Base-by-base conservation (phyloP, 2,797 vertebrate genomes). In the Chaetophractus vellerosus region DNA sequence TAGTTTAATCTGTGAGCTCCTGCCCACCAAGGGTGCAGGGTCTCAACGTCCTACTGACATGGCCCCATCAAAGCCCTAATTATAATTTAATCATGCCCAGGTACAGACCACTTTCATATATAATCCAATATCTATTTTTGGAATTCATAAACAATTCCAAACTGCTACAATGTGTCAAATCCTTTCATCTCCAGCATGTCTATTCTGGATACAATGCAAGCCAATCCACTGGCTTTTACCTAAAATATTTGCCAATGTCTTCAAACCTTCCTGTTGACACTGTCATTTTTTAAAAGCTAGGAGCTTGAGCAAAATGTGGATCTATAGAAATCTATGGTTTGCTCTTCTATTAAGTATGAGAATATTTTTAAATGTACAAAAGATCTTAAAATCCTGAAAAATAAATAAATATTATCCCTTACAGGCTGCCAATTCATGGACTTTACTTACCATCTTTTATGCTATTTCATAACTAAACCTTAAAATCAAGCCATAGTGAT, bases 121-220 rank as follows among this genome's bases (percentile, higher is more conserved):
- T 38, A 38, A 38, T 38, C 38, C 38, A 38, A 38, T 38, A 38
- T 38, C 38, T 38, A 6, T 38, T 38, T 38, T 38, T 38, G 38
- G 38, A 38, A 38, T 38, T 38, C 38, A 38, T 38, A 38, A 38
- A 38, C 38, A 38, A 38, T 38, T 3, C 38, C 38, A 38, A 38
- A 38, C 38, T 38, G 38, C 38, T 38, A 38, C 38, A 38, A 38
- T 78, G 50, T 74, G 50, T 88, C 69, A 92, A 55, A 52, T 81
- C 23, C 41, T 93, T 95, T 88, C 48, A 96, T 84, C 63, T 93
- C 55, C 4, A 78, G 15, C 8, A 36, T 88, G 57, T 82, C 74
- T 87, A 52, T 50, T 50, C 57, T 88, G 21, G 28, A 64, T 78
- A 64, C 45, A 90, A 92, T 78, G 10, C 21, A 92, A 96, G 82